Evolutionary conservation across 2,888 invertebrate genomes (phyloP).

Genomic region (Mythimna vitellina): DNA sequence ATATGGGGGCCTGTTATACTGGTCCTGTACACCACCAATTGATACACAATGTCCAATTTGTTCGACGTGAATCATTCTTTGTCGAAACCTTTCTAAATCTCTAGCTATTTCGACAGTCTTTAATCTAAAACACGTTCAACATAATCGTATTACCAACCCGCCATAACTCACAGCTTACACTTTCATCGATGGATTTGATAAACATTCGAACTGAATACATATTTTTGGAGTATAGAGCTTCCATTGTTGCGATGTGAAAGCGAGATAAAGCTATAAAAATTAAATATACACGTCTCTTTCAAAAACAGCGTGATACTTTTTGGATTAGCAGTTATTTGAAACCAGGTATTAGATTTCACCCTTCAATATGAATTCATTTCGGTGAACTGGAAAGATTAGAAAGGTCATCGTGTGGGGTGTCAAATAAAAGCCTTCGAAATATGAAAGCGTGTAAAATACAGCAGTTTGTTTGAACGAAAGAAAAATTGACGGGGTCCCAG

Average conservation of each 20-base stretch:
- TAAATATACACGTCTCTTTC: neutral
- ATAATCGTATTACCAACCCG: slow-evolving; percentile 18
- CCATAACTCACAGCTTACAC: slow-evolving; percentile 23
- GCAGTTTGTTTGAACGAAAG: neutral
- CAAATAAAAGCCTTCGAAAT: neutral
- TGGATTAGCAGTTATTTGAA: slow-evolving; percentile 13
- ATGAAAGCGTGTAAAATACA: neutral
- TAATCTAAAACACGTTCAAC: slow-evolving; percentile 22
- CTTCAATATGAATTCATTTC: slow-evolving; percentile 29
- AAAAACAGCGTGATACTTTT: slow-evolving; percentile 18
- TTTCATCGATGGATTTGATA: slow-evolving; percentile 33
- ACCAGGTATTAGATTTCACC: slow-evolving; percentile 24
- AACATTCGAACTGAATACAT: slow-evolving; percentile 32
- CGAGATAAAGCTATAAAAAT: neutral
- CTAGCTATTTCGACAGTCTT: slow-evolving; percentile 24
- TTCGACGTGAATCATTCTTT: slow-evolving; percentile 35
- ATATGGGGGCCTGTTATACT: neutral
- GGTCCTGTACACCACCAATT: neutral
- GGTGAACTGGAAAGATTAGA: neutral
- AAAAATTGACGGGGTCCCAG: neutral
- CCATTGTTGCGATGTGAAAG: slow-evolving; percentile 36
- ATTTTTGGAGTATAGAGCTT: slow-evolving; percentile 22
- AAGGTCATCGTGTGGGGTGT: slow-evolving; percentile 1
- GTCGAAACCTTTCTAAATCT: slow-evolving; percentile 20
- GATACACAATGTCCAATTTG: slow-evolving; percentile 1